phyloP scores from a whole-genome alignment of 2,888 invertebrate species.

The Fragum whitleyi region DNA sequence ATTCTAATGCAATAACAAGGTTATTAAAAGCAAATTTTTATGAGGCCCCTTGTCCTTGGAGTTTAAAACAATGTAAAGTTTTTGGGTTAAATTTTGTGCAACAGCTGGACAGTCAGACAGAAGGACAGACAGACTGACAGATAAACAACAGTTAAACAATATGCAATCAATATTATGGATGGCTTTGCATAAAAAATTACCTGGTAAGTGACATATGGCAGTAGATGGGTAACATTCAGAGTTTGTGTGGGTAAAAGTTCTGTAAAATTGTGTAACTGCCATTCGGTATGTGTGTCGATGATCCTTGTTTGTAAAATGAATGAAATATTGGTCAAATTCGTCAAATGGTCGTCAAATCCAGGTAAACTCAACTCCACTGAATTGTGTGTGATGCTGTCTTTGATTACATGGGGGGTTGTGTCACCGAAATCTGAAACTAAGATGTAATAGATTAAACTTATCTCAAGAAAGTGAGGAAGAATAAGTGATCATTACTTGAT shows the following conservation, averaged over 20 bases:
- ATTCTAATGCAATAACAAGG: too few species aligned
- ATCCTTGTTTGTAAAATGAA: conserved; percentile 91
- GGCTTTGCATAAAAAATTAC: too few species aligned
- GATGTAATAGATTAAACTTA: conserved; percentile 18
- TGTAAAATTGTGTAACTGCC: conserved; percentile 90
- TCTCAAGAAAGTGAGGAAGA: too few species aligned
- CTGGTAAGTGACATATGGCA: conserved; percentile 95
- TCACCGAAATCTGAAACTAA: conserved; percentile 55
- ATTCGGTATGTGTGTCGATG: conserved; percentile 87
- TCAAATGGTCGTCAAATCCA: conserved; percentile 77
- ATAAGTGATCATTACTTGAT: too few species aligned
- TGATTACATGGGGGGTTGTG: conserved; percentile 89
- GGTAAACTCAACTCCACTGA: conserved; percentile 93
- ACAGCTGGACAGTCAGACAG: too few species aligned
- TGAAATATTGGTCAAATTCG: conserved; percentile 85
- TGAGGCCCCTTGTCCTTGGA: too few species aligned
- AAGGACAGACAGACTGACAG: too few species aligned
- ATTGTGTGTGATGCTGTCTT: conserved; percentile 91
- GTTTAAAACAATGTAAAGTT: too few species aligned
- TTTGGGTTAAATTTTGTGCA: too few species aligned
- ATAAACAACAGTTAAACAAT: too few species aligned
- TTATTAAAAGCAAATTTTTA: too few species aligned
- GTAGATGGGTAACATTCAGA: conserved; percentile 89
- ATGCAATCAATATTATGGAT: too few species aligned
- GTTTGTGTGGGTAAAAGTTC: conserved; percentile 55